A percentile compares a stretch with the other conserved stretches of the same genome.
These are phyloP conservation scores for Boulengeromyrus knoepffleri DNA, from an alignment of 2,113 vertebrate genomes.

Conservation along the genomic window DNA sequence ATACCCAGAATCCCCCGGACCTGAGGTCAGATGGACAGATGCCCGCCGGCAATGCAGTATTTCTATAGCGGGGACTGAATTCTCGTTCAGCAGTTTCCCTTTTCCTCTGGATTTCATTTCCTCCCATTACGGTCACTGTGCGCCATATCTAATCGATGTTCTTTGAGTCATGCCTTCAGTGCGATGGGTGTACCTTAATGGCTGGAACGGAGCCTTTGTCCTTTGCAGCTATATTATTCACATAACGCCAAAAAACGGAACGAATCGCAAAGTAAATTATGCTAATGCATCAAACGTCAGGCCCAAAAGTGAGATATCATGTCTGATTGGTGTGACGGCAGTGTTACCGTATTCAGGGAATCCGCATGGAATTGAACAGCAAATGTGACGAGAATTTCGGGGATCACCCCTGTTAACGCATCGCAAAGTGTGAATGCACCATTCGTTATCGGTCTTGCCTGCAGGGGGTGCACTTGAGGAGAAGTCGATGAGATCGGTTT, in stretches of 20 bases:
- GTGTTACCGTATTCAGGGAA: background rate
- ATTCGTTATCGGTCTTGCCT: background rate
- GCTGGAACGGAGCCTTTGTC: background rate
- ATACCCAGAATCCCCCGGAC: background rate
- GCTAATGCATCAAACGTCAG: background rate
- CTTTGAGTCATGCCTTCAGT: background rate
- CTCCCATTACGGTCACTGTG: background rate
- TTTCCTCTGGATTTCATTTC: background rate
- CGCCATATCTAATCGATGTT: background rate
- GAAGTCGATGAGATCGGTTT: background rate
- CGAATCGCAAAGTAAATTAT: conserved; percentile 8
- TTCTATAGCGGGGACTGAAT: background rate
- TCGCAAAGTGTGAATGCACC: background rate
- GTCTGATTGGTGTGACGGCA: background rate
- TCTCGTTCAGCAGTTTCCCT: background rate
- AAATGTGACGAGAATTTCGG: background rate
- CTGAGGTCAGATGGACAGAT: background rate
- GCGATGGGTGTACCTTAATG: background rate
- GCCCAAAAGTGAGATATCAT: background rate
- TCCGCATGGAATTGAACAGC: background rate
- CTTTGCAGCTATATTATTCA: background rate
- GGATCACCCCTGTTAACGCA: background rate
- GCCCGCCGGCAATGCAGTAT: background rate
- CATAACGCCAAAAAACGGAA: background rate
- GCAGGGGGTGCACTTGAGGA: background rate